Base-by-base conservation (phyloP, 2,888 invertebrate genomes). In the Prenolepis imparis region DNA sequence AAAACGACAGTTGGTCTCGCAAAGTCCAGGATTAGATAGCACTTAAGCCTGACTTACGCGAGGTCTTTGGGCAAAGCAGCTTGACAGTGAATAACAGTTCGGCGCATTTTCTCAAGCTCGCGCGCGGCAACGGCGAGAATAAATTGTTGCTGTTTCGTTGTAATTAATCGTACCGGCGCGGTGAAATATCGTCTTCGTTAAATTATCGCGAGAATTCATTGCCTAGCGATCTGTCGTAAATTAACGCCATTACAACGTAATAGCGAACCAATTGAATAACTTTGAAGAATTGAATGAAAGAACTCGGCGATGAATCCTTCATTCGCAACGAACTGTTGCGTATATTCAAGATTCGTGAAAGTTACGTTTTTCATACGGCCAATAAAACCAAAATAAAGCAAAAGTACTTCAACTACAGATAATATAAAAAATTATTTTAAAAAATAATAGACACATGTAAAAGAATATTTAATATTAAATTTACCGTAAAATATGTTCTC, bases 91-190 rank as follows among this genome's bases (percentile, higher is more conserved):
- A 55, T 73, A 81, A 81, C 75, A 74, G 81, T 81, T 55, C n/a
- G 81, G 63, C 52, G 81, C 52, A 61, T 81, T 81, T 81, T 75
- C 75, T 75, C 63, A 74, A 63, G 85, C 84, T 85, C 78, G 64
- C 18, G 55, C 67, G 80, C 57, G 39, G 77, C 84, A 48, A 32
- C 39, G 63, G 63, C 64, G 84, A 66, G 48, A 41, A 80, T 84
- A 82, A 82, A 81, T 81, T 52, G 81, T 63, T 61, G 61, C 80
- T 63, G 81, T 74, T 74, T 74, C 81, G 81, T n/a, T n/a, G 75
- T 74, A 81, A 81, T 75, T 81, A 81, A 81, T 81, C 63, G 81
- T 28, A 41, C 48, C 63, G 52, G 75, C 63, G n/a, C 52, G 15
- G 63, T 81, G 81, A 81, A 75, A 81, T 81, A 81, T 81, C 39